Base-by-base conservation (phyloP, 2,113 vertebrate species). In the Corvus cornix region DNA sequence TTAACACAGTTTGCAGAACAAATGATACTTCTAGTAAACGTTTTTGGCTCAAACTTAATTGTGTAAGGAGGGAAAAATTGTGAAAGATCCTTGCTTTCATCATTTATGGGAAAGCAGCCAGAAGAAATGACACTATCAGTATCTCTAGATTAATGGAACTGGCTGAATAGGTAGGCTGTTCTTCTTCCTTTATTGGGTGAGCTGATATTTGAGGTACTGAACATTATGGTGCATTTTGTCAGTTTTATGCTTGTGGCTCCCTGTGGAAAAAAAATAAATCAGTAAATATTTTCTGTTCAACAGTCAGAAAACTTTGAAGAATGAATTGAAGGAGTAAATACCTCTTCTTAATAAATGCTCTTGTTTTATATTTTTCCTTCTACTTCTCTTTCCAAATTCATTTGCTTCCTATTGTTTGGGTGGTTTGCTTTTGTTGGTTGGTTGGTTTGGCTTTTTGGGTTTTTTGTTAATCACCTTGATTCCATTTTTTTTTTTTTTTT, bases 221-320 rank as follows among this genome's bases (percentile, higher is more conserved):
- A 11, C 21, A 9, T 48, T 64, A 9, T 13, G 19, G 33, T 86
- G n/a, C 18, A 10, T 62, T 77, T 60, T 62, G 28, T 82, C 59
- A 46, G 4, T 62, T 86, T 79, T 81, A 58, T 89, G 55, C 43
- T 69, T 58, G 37, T 37, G 19, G 46, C 62, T 92, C 73, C 31
- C 35, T 26, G 41, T 23, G 31, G 35, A 84, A 70, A 68, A 78
- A 78, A 68, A 75, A 60, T 8, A 72, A 78, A 81, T 20, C 19
- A 12, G 56, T 31, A 72, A 89, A 89, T 66, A 67, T 69, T 92
- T 86, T 76, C 72, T 64, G 31, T 70, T 85, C 48, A 74, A 30
- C 17, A 31, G 52, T 75, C 48, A 56, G 5, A 79, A 62, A 86
- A 81, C 37, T 55, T 10, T 41, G 59, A 90, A 63, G 39, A n/a